Evolutionary conservation across 2,797 vertebrate genomes (phyloP), one percentile per base, ranked within the genome.

Genomic region (Salmo trutta): DNA sequence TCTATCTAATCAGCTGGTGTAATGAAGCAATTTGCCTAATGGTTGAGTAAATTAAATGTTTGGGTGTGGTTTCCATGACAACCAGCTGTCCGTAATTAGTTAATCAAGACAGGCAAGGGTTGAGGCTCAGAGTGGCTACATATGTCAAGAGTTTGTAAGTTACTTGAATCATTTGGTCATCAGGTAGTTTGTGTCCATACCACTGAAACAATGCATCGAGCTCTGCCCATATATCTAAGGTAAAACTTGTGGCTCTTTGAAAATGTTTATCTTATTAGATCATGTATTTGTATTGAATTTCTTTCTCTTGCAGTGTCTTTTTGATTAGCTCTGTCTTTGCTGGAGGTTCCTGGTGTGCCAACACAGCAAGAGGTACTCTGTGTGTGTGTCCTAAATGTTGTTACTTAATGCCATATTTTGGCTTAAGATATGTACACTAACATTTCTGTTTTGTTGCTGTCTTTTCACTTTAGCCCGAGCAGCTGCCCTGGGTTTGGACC

Each of bases 11-110:
- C 85, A 83, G 73, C 79, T 77, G n/a, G 56, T 74, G 62, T 86
- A 89, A 89, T 86, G 82, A 88, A 88, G 73, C 79, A 85, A 86
- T 88, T 87, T 88, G 74, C 84, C 80, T 73, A 82, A 76, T 69
- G 79, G 83, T 82, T 85, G 81, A 80, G 82, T 78, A 66, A 78
- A 82, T 79, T 77, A 81, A 82, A 74, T 74, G 87, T 83, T 82
- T 86, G 83, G 78, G 75, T 84, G 85, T 81, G 76, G 90, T 91
- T 85, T 91, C 90, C 86, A 88, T 93, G 92, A 88, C 90, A 88
- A 92, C 90, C 93, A 81, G 90, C 78, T 83, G 89, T 87, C 88
- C 85, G 75, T 91, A 93, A 92, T 95, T 91, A 93, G 41, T 47
- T 47, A 47, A 91, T 92, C 88, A 91, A 83, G 84, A 73, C 80